Conservation (phyloP, 2,113 vertebrate genomes). For the Pedionomus torquatus region DNA sequence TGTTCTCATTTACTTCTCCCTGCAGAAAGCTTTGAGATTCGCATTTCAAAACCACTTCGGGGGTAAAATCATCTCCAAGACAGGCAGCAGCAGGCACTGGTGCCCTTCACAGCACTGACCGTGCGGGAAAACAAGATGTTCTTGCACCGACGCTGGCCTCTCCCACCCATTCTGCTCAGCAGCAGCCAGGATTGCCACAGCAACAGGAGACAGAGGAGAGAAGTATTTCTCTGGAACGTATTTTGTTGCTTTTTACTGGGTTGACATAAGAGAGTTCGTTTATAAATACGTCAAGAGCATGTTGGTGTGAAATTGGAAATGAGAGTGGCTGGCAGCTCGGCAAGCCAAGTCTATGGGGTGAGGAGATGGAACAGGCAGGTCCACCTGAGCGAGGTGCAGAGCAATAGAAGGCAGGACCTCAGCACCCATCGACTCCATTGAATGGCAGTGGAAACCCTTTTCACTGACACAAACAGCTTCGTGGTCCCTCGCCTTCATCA, state of each 20-base stretch:
- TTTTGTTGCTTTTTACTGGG: slow-evolving; percentile 23
- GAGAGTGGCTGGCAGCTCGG: neutral
- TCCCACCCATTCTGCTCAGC: neutral
- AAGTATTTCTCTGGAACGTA: neutral
- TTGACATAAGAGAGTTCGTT: slow-evolving; percentile 43
- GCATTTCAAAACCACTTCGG: accelerated
- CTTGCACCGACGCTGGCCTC: neutral
- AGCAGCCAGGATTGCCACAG: neutral
- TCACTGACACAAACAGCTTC: accelerated
- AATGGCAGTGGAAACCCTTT: neutral
- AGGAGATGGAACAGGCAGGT: neutral
- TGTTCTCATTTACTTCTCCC: neutral
- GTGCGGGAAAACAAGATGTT: neutral
- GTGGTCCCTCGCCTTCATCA: accelerated
- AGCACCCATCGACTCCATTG: neutral
- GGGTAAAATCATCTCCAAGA: neutral
- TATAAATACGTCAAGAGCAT: slow-evolving; percentile 33
- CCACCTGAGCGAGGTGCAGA: neutral
- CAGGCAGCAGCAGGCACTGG: neutral
- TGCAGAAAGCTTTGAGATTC: neutral
- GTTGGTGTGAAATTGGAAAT: slow-evolving; percentile 71
- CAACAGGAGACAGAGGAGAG: neutral
- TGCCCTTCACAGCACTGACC: neutral
- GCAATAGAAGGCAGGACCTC: accelerated
- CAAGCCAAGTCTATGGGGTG: accelerated